Base-by-base conservation (phyloP, 2,888 invertebrate genomes). In the Philaethria dido region DNA sequence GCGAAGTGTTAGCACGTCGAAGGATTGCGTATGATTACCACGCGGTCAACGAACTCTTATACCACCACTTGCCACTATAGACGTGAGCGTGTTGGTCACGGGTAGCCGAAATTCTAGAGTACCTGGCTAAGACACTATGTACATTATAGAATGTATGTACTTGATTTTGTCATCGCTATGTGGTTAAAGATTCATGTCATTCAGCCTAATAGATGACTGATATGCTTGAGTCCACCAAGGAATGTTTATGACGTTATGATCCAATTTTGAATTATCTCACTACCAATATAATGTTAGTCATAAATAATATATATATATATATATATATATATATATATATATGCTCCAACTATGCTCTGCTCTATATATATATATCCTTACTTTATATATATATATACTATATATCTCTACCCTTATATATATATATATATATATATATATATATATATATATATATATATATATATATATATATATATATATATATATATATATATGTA, bases 11-110 rank as follows among this genome's bases (percentile, higher is more conserved):
- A 81, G 84, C 85, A 85, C 80, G 81, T 81, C 83, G 83, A 80
- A n/a, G n/a, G 87, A 86, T 89, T 88, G 87, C 88, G 87, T 87
- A 78, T 83, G 83, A 84, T 87, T 84, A 83, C 80, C 74, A 77
- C 69, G 69, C 74, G 89, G 87, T 84, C 87, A 77, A 83, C 83
- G 80, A 87, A 84, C 87, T 74, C 69, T 60, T 67, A 69, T 69
- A 11, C 39, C 22, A 69, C 69, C 63, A 65, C 66, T 68, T 3
- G 39, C 39, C 22, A 25, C 42, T 42, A 9, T 20, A 11, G 42
- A 57, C 42, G 57, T 57, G 22, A 57, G n/a, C 22, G 4, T 22
- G 39, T 55, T 55, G 36, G 39, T 39, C 55, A 39, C 42, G 20
- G 22, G 14, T 42, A 42, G 22, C 57, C 42, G 57, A 57, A 57